Evolutionary conservation across 2,113 vertebrate species (phyloP).

Genomic region (Poeciliopsis prolifica): DNA sequence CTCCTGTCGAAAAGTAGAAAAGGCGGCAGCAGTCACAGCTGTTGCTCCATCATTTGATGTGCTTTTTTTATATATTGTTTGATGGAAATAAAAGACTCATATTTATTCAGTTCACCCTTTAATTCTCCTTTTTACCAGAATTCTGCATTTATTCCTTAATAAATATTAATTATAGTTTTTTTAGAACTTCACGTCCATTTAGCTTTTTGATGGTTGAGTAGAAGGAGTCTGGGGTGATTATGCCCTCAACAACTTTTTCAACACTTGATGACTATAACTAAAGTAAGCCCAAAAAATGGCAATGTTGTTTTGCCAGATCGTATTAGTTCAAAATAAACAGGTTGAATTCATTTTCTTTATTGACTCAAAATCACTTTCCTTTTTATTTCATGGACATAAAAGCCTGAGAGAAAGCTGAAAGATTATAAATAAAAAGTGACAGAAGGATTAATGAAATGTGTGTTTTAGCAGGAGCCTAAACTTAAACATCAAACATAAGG

Average conservation of each 20-base stretch:
- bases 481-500: conserved; percentile 2
- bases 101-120: neutral
- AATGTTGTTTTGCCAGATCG: neutral
- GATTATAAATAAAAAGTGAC: too few species aligned
- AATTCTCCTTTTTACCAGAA: too few species aligned
- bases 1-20: neutral
- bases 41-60: neutral
- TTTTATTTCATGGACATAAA: neutral
- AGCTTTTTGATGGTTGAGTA: neutral
- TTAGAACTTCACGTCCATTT: too few species aligned
- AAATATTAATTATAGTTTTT: too few species aligned
- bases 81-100: neutral
- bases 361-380: neutral
- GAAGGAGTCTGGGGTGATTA: neutral
- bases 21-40: neutral
- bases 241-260: too few species aligned
- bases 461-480: neutral
- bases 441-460: too few species aligned
- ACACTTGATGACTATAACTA: neutral
- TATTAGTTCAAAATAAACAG: neutral
- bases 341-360: neutral
- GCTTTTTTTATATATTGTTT: neutral
- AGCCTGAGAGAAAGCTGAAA: too few species aligned
- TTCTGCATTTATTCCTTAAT: too few species aligned
- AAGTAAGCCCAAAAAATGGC: neutral